These are phyloP conservation scores for Sebastes cheni DNA, from an alignment of 2,797 vertebrate species.

Conservation along the genomic window DNA sequence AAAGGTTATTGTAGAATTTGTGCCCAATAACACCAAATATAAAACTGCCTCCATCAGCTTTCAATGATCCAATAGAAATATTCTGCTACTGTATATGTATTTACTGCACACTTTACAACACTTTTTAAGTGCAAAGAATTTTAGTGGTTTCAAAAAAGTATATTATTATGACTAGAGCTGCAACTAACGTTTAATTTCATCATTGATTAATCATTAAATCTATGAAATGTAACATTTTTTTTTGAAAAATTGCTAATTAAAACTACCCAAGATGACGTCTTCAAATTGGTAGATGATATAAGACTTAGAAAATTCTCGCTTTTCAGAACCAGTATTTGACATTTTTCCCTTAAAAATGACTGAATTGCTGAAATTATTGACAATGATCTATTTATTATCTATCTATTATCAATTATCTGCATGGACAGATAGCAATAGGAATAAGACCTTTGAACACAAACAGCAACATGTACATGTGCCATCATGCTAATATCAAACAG, in stretches of 20 bases:
- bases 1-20: too few species aligned
- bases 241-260: neutral
- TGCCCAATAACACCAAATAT: too few species aligned
- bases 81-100: neutral
- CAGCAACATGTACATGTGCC: neutral
- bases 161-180: neutral
- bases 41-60: too few species aligned
- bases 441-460: neutral
- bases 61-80: too few species aligned
- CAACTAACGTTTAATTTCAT: fast-evolving
- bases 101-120: neutral
- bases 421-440: neutral
- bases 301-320: neutral
- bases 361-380: neutral
- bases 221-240: neutral
- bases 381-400: neutral
- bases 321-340: neutral
- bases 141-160: neutral
- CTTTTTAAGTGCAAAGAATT: neutral
- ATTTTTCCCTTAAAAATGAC: neutral
- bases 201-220: neutral
- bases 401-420: neutral
- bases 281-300: neutral
- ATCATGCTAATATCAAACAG: neutral
- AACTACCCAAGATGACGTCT: neutral